phyloP scores from a whole-genome alignment of 2,113 vertebrate genomes.

The Burhinus oedicnemus region DNA sequence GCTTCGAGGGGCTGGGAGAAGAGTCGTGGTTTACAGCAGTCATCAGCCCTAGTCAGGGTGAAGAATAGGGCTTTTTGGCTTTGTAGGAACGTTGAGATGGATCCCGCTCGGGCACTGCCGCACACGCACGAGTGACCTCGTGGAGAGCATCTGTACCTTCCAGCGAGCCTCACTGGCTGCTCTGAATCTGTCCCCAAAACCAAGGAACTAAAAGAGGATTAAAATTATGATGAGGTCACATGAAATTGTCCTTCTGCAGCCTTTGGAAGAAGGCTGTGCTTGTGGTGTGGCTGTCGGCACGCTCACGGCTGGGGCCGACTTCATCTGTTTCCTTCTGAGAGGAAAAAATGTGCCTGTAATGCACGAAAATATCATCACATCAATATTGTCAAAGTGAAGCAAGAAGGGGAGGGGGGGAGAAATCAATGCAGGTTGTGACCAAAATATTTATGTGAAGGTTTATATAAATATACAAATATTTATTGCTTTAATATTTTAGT shows the following conservation, averaged over 20 bases:
- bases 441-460: not conserved
- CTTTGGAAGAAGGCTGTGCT: not conserved
- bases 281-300: fast-evolving
- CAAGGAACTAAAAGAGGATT: not conserved
- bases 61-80: not conserved
- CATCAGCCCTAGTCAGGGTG: not conserved
- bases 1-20: not conserved
- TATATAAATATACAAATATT: not conserved
- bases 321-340: not conserved
- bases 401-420: not conserved
- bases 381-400: not conserved
- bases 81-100: not conserved
- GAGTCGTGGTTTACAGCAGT: not conserved
- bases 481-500: not conserved
- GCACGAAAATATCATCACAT: not conserved
- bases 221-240: not conserved
- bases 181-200: not conserved
- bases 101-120: fast-evolving
- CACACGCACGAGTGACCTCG: fast-evolving
- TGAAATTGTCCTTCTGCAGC: not conserved
- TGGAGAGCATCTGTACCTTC: not conserved
- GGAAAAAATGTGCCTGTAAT: not conserved
- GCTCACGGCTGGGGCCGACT: fast-evolving
- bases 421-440: not conserved
- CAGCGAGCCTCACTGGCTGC: not conserved